A percentile compares a stretch with the other conserved stretches of the same genome.
phyloP scores from a whole-genome alignment of 2,113 vertebrate genomes.

The Myotis lucifugus region DNA sequence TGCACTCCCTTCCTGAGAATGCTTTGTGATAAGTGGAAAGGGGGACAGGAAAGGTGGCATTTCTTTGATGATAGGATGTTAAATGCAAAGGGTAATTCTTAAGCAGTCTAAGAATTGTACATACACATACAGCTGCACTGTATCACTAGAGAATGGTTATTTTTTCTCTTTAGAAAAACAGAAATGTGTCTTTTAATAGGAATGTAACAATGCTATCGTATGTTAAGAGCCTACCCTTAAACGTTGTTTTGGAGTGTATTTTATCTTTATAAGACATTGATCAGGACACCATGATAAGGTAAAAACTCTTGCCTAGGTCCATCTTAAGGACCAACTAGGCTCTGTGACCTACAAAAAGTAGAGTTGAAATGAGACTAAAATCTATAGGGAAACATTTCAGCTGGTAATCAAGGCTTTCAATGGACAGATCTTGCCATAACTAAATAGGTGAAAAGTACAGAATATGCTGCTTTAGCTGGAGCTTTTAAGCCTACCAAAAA shows the following conservation, averaged over 20 bases:
- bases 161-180: slow-evolving; percentile 61
- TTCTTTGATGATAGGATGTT: slow-evolving; percentile 22
- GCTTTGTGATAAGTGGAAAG: slow-evolving; percentile 31
- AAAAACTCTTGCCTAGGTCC: neutral
- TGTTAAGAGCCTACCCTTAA: slow-evolving; percentile 29
- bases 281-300: neutral
- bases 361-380: neutral
- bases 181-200: slow-evolving; percentile 47
- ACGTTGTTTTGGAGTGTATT: neutral
- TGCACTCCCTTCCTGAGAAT: neutral
- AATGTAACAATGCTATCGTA: slow-evolving; percentile 41
- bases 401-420: neutral
- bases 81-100: slow-evolving; percentile 40
- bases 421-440: slow-evolving; percentile 52
- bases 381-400: slow-evolving; percentile 2
- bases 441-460: slow-evolving; percentile 41
- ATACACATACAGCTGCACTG: neutral
- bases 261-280: neutral
- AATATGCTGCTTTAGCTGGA: slow-evolving; percentile 84
- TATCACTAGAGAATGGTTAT: slow-evolving; percentile 38
- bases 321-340: neutral
- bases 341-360: neutral
- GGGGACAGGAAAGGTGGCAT: neutral
- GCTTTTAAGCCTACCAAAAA: slow-evolving; percentile 85
- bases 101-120: slow-evolving; percentile 45